phyloP scores from a whole-genome alignment of 1,140 invertebrate genomes.

The Drosophila navojoa region DNA sequence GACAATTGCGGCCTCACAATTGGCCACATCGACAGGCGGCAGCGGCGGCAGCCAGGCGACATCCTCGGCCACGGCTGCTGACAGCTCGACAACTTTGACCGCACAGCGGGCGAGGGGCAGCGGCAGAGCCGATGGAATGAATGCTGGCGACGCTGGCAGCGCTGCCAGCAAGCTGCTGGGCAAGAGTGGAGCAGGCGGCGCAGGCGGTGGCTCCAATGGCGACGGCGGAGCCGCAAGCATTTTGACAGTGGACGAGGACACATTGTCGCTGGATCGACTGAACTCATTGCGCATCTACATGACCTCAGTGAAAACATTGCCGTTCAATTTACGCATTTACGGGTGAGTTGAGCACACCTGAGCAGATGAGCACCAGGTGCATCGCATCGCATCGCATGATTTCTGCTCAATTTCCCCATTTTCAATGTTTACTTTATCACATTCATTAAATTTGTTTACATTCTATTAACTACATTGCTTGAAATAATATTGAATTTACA shows the following conservation, averaged over 20 bases:
- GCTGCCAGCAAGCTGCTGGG: slow-evolving; percentile 54
- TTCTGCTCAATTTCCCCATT: slow-evolving; percentile 26
- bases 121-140: slow-evolving; percentile 25
- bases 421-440: background rate
- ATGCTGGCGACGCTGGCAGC: slow-evolving; percentile 19
- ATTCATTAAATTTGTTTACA: too few species aligned
- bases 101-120: slow-evolving; percentile 28
- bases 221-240: slow-evolving; percentile 60
- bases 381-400: slow-evolving; percentile 7
- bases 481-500: too few species aligned
- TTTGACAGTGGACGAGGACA: slow-evolving; percentile 79
- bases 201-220: slow-evolving; percentile 21
- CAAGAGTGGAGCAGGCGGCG: slow-evolving; percentile 26
- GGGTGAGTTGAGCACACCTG: slow-evolving; percentile 66
- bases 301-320: slow-evolving; percentile 82
- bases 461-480: too few species aligned
- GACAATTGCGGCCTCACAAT: slow-evolving; percentile 83
- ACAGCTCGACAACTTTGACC: slow-evolving; percentile 69
- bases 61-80: slow-evolving; percentile 44
- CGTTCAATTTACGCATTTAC: slow-evolving; percentile 83
- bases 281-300: slow-evolving; percentile 83
- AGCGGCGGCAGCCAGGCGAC: slow-evolving; percentile 39
- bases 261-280: slow-evolving; percentile 77
- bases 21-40: slow-evolving; percentile 80
- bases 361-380: background rate